Evolutionary conservation across 2,888 invertebrate genomes (phyloP).

Genomic region (Rhabditophanes sp.): DNA sequence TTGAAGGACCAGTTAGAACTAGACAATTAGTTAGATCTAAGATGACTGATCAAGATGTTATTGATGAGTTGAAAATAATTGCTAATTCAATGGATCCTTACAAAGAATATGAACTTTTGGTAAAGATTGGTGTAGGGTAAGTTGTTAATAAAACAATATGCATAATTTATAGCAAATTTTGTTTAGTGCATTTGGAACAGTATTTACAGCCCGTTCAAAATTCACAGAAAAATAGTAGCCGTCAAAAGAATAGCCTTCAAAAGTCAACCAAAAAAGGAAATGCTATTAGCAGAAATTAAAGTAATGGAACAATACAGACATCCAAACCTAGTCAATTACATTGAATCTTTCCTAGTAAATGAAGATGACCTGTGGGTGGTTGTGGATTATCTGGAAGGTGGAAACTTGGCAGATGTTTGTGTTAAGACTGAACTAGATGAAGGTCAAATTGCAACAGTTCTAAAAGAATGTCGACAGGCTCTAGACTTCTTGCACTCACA

Average conservation of each 20-base stretch:
- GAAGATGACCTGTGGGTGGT: constrained; percentile 82
- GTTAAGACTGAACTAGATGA: constrained; percentile 93
- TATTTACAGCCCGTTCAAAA: constrained; percentile 27
- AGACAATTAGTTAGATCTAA: too few relatives aligned
- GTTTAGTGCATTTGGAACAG: constrained; percentile 41
- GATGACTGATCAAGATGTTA: constrained; percentile 23
- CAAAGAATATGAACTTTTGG: constrained; percentile 61
- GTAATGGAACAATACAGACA: constrained; percentile 78
- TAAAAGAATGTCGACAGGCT: constrained; percentile 68
- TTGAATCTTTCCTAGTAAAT: constrained; percentile 52
- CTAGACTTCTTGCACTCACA: constrained; percentile 75
- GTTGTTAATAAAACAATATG: constrained; percentile 10
- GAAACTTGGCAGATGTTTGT: constrained; percentile 86
- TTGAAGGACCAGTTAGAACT: too few relatives aligned
- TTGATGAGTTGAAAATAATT: constrained; percentile 20
- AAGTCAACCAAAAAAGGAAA: constrained; percentile 83
- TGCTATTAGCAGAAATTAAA: constrained; percentile 77
- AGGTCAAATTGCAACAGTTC: constrained; percentile 84
- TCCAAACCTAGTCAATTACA: constrained; percentile 75
- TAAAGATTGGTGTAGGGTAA: constrained; percentile 70
- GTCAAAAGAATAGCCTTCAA: constrained; percentile 87
- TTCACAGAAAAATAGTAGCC: constrained; percentile 57
- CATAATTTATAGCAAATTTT: too few relatives aligned
- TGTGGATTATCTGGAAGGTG: constrained; percentile 85
- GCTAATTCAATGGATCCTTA: constrained; percentile 58